Evolutionary conservation across 2,113 vertebrate genomes (phyloP).

Genomic region (Lasiurus cinereus): DNA sequence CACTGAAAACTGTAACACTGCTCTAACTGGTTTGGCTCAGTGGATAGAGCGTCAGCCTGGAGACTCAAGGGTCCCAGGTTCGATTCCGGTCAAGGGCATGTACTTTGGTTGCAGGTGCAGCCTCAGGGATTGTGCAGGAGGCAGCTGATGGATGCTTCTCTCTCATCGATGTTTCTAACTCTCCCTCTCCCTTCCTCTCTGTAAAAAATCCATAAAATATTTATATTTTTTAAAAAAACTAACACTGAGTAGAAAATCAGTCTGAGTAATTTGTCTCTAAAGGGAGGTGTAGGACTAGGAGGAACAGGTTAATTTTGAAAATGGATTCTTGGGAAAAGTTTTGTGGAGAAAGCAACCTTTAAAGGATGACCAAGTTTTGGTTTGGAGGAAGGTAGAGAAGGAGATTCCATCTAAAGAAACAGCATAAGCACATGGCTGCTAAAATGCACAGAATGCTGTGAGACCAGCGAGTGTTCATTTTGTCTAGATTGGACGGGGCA

Average conservation of each 20-base stretch:
- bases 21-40: too few species aligned
- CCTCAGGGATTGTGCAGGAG: too few species aligned
- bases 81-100: too few species aligned
- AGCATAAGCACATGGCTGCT: background rate
- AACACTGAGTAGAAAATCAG: background rate
- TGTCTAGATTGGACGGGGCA: background rate
- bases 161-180: too few species aligned
- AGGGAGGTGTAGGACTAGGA: background rate
- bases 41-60: too few species aligned
- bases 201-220: too few species aligned
- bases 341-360: background rate
- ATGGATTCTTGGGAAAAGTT: background rate
- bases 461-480: rapidly evolving
- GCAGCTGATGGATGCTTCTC: too few species aligned
- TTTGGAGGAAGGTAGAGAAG: background rate
- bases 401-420: background rate
- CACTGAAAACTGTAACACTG: background rate
- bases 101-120: too few species aligned
- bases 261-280: background rate
- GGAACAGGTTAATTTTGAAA: background rate
- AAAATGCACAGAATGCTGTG: rapidly evolving
- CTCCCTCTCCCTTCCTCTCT: too few species aligned
- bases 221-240: background rate
- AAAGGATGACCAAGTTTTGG: background rate
- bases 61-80: too few species aligned